phyloP scores from a whole-genome alignment of 2,888 invertebrate genomes.

The Agrotis puta region DNA sequence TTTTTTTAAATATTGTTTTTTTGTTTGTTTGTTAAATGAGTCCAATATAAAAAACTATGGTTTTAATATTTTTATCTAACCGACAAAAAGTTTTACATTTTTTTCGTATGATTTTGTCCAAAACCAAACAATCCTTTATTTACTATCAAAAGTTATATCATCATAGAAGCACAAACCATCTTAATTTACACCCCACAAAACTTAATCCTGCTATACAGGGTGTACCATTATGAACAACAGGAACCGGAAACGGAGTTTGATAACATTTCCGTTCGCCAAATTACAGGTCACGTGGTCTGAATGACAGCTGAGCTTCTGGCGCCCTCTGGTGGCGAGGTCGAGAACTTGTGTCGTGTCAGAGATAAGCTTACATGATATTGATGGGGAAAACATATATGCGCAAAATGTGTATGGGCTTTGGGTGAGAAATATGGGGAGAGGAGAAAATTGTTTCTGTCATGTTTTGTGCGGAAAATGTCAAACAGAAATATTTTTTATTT shows the following conservation, averaged over 20 bases:
- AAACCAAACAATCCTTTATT: neutral
- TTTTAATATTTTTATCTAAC: too few relatives aligned
- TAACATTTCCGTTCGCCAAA: conserved; percentile 74
- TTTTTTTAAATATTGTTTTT: too few relatives aligned
- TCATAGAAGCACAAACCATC: neutral
- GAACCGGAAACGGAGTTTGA: conserved; percentile 68
- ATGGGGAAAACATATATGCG: conserved; percentile 3
- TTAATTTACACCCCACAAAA: conserved; percentile 28
- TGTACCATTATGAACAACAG: conserved; percentile 64
- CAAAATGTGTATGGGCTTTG: neutral
- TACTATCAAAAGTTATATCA: neutral
- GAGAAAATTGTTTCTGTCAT: too few relatives aligned
- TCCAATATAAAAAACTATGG: too few relatives aligned
- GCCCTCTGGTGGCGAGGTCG: conserved; percentile 38
- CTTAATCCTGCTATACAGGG: conserved; percentile 13
- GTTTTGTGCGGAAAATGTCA: too few relatives aligned
- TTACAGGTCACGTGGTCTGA: conserved; percentile 70
- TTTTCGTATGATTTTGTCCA: too few relatives aligned
- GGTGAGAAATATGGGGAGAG: too few relatives aligned
- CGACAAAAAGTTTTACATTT: too few relatives aligned
- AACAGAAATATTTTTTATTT: too few relatives aligned
- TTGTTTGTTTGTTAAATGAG: too few relatives aligned
- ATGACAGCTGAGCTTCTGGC: conserved; percentile 65
- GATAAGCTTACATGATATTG: conserved; percentile 27
- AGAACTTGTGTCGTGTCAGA: conserved; percentile 32